phyloP scores from a whole-genome alignment of 2,113 vertebrate species.

The Apaloderma vittatum region DNA sequence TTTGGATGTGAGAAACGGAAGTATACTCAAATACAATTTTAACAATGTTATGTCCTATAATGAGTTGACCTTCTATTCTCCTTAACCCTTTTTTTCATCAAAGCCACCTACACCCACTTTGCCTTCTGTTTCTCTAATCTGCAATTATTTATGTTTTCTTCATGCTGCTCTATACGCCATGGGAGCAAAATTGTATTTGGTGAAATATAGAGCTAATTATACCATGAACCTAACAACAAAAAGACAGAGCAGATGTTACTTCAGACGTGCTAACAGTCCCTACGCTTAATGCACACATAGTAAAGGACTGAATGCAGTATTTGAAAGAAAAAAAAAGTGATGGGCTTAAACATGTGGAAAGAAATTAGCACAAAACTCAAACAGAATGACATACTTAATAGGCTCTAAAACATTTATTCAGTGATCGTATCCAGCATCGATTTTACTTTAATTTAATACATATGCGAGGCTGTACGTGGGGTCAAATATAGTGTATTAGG shows the following conservation, averaged over 20 bases:
- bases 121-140: conserved; percentile 89
- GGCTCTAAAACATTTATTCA: conserved; percentile 73
- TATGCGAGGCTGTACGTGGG: conserved; percentile 54
- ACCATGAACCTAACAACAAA: conserved; percentile 85
- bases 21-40: conserved; percentile 63
- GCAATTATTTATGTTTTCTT: conserved; percentile 90
- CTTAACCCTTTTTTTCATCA: conserved; percentile 84
- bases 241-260: conserved; percentile 88
- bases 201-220: conserved; percentile 90
- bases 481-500: conserved; percentile 25
- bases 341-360: conserved; percentile 80
- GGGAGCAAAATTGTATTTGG: conserved; percentile 86
- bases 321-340: conserved; percentile 73
- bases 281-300: conserved; percentile 76
- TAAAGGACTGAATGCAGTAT: conserved; percentile 63
- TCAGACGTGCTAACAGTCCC: conserved; percentile 83
- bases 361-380: conserved; percentile 76
- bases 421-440: conserved; percentile 67
- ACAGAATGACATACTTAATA: conserved; percentile 71
- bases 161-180: conserved; percentile 82
- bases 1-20: conserved; percentile 61
- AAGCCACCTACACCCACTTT: conserved; percentile 84
- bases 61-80: conserved; percentile 84
- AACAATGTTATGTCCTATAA: conserved; percentile 72
- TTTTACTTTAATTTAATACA: conserved; percentile 76